phyloP scores from a whole-genome alignment of 2,113 vertebrate genomes.

The Tauraco erythrolophus region DNA sequence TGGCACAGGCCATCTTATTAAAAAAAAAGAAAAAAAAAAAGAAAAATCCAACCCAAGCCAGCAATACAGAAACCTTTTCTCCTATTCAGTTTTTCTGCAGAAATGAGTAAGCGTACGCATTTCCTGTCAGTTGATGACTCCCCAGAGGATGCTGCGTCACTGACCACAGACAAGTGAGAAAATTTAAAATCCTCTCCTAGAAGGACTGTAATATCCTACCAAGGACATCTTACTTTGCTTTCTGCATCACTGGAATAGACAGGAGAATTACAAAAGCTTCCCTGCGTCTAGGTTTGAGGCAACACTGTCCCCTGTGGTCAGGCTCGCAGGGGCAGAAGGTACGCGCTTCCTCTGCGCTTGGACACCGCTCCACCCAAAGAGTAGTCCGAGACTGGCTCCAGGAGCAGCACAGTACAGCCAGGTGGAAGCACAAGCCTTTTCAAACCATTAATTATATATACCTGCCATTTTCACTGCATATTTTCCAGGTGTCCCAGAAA shows the following conservation, averaged over 20 bases:
- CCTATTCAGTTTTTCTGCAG: not conserved
- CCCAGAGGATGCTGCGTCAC: not conserved
- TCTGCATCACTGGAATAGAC: not conserved
- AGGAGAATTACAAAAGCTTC: not conserved
- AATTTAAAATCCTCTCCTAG: not conserved
- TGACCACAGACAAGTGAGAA: not conserved
- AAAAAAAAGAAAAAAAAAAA: not conserved
- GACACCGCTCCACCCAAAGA: fast-evolving
- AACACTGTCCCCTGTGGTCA: not conserved
- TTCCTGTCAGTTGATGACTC: not conserved
- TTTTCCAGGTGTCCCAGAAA: not conserved
- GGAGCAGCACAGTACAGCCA: not conserved
- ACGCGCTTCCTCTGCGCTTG: fast-evolving
- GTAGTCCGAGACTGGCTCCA: not conserved
- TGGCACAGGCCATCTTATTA: not conserved
- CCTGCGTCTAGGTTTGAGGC: not conserved
- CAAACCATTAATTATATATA: not conserved
- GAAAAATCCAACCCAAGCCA: not conserved
- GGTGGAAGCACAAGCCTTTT: not conserved
- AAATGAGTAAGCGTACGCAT: not conserved
- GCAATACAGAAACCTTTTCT: not conserved
- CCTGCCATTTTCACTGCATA: not conserved
- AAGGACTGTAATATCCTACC: not conserved
- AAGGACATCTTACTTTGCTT: not conserved
- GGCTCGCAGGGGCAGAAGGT: not conserved